Evolutionary conservation across 2,113 vertebrate species (phyloP), one percentile per base, ranked within the genome.

Genomic region (Chamaetylas fuelleborni): DNA sequence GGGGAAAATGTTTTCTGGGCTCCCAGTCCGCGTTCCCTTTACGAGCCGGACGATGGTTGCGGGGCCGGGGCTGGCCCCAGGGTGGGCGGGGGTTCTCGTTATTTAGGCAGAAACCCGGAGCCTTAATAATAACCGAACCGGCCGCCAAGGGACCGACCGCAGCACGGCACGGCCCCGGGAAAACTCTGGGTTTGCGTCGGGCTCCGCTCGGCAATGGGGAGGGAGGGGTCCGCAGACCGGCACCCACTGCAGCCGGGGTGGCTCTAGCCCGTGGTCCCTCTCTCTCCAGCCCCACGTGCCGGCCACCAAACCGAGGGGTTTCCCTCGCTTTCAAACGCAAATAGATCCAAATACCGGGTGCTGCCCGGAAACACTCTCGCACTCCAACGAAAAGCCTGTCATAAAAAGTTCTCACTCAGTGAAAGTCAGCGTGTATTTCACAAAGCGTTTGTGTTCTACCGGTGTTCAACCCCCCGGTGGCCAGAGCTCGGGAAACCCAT

Each of bases 1-100:
- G 93, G 94, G 97, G 95, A 98, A 98, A 98, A 98, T 98, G 97
- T 97, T 96, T 98, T 95, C 95, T 95, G 92, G 90, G 91, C 93
- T 98, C 96, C 86, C 91, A 64, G 78, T 96, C 84, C 90, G 81
- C 92, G 94, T 87, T 54, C 86, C 51, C 95, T 94, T 95, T 65
- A 96, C 90, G 45, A 96, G 92, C 79, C 90, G 84, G 87, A 29
- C 70, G 61, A 92, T 91, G 2, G 13, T 95, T 93, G 62, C 56
- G 48, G 62, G 54, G 45, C 90, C 72, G 81, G 80, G 19, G 24
- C 82, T 33, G 74, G 86, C 67, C 88, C 23, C 25, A 11, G 47
- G 19, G 26, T 29, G 29, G 81, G n/a, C 29, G 29, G 67, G 31
- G 14, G 57, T 31, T 67, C 40, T 12, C 16, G 18, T 67, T 80